Evolutionary conservation across 92 coral and sea anemone genomes (phyloP).

Genomic region (Virgularia gustaviana): DNA sequence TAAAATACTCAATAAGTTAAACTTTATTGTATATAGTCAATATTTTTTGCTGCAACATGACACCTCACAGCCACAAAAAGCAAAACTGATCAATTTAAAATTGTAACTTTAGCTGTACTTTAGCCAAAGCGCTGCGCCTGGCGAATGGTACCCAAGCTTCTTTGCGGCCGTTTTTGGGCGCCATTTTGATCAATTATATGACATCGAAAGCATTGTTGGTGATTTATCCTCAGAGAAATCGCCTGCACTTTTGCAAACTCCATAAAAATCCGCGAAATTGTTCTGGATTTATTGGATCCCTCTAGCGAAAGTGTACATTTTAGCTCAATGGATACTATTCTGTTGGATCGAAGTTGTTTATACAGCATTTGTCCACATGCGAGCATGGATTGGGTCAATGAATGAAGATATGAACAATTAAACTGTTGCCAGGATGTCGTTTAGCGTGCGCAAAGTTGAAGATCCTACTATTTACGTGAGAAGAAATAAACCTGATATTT

Average conservation of each 20-base stretch:
- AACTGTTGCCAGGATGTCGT: constrained; percentile 4
- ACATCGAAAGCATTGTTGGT: neutral
- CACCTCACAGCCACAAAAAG: too few species aligned
- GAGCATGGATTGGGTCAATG: neutral
- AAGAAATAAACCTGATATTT: constrained; percentile 24
- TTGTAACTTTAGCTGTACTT: too few species aligned
- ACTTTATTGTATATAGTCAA: too few species aligned
- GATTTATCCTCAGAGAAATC: neutral
- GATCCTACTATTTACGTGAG: constrained; percentile 32
- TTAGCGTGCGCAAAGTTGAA: constrained; percentile 27
- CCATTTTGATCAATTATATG: neutral
- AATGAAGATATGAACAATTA: neutral
- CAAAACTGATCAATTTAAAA: too few species aligned
- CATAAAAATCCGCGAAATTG: neutral
- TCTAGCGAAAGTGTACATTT: too few species aligned
- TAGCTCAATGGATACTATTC: too few species aligned
- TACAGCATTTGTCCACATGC: neutral
- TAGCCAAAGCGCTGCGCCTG: too few species aligned
- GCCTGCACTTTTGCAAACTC: neutral
- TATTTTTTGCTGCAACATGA: too few species aligned
- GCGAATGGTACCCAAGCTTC: neutral
- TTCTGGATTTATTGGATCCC: neutral
- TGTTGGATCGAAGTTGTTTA: neutral
- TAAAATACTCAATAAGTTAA: too few species aligned
- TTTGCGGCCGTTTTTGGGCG: neutral